Conservation (phyloP, 2,888 invertebrate species). For the Alsophila aescularia region DNA sequence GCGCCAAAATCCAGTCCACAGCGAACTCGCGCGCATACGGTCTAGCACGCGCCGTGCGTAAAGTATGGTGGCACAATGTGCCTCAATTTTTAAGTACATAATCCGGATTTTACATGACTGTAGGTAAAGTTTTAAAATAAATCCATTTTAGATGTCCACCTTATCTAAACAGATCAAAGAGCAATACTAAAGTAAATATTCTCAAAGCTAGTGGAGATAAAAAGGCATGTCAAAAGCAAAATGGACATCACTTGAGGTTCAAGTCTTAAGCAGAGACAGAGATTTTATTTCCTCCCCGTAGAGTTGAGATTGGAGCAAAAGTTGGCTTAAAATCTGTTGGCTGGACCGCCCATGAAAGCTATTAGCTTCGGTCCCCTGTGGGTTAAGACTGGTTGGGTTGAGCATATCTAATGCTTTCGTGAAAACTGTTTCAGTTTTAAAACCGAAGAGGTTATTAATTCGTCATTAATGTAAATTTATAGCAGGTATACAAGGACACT, state of each 20-base stretch:
- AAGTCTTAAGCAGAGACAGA: slow-evolving; percentile 42
- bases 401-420: slow-evolving; percentile 20
- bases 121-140: no score
- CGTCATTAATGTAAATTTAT: no score
- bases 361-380: slow-evolving; percentile 64
- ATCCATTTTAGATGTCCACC: background rate
- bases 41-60: no score
- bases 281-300: slow-evolving; percentile 52
- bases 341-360: slow-evolving; percentile 57
- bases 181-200: slow-evolving; percentile 42
- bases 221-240: slow-evolving; percentile 68
- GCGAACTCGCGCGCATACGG: no score
- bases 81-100: no score
- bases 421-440: background rate
- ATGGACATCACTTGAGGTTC: slow-evolving; percentile 51
- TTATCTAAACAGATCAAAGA: slow-evolving; percentile 44
- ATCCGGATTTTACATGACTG: no score
- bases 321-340: slow-evolving; percentile 39
- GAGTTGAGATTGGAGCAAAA: slow-evolving; percentile 49
- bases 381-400: slow-evolving; percentile 37
- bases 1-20: no score
- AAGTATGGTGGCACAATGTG: no score
- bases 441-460: background rate
- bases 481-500: no score
- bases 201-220: slow-evolving; percentile 48